These are phyloP conservation scores for Bolinopsis microptera DNA, from an alignment of 37 sponge, comb jelly and placozoan species.

Conservation along the genomic window DNA sequence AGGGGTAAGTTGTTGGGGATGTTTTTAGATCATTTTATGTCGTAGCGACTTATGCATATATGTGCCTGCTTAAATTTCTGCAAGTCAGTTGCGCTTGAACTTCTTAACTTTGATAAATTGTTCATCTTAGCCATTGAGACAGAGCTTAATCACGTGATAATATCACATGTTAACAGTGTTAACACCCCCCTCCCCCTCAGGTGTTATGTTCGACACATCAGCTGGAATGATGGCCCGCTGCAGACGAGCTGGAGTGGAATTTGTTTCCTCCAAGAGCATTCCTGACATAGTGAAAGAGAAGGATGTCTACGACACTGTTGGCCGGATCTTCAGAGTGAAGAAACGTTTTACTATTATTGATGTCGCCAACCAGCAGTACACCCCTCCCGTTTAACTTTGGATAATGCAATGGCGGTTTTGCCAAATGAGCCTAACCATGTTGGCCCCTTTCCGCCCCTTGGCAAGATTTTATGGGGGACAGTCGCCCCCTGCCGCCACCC, in stretches of 20 bases:
- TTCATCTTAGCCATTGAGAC: too few species aligned
- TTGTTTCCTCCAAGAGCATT: neutral
- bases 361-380: neutral
- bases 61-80: too few species aligned
- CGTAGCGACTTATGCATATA: too few species aligned
- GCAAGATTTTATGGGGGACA: too few species aligned
- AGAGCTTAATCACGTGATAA: too few species aligned
- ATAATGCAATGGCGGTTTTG: too few species aligned
- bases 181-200: neutral
- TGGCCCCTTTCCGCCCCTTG: too few species aligned
- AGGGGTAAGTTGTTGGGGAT: conserved; percentile 52
- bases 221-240: conserved; percentile 29
- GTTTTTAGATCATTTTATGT: too few species aligned
- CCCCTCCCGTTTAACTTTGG: neutral
- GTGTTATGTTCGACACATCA: neutral
- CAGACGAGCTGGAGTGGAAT: neutral
- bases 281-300: neutral
- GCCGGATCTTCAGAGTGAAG: neutral
- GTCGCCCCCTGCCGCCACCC: too few species aligned
- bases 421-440: too few species aligned
- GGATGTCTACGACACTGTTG: neutral
- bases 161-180: neutral
- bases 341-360: neutral
- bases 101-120: too few species aligned
- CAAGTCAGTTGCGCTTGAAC: too few species aligned